phyloP scores from a whole-genome alignment of 2,888 invertebrate species.

The Diaperis boleti region DNA sequence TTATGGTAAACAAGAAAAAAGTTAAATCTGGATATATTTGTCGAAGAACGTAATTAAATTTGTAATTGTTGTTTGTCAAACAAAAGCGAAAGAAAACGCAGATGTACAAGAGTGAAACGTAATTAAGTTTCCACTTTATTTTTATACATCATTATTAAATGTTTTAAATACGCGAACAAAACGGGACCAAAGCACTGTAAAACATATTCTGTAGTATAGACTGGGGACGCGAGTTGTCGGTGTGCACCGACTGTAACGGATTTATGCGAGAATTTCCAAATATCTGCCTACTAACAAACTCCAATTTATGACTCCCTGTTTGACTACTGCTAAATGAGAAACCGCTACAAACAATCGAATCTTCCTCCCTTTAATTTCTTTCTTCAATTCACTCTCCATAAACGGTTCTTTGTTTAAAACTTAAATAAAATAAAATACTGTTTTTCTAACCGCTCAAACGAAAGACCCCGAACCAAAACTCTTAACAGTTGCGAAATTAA shows the following conservation, averaged over 20 bases:
- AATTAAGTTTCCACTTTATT: conserved; percentile 36
- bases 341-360: conserved; percentile 37
- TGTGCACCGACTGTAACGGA: conserved; percentile 58
- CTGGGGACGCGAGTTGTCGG: conserved; percentile 53
- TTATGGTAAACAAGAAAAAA: conserved; percentile 19
- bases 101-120: conserved; percentile 20
- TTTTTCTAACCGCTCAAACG: conserved; percentile 21
- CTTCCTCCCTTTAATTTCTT: conserved; percentile 31
- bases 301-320: conserved; percentile 63
- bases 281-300: conserved; percentile 61
- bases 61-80: conserved; percentile 40
- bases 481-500: conserved; percentile 25
- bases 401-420: conserved; percentile 32
- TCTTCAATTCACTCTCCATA: conserved; percentile 36
- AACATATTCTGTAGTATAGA: conserved; percentile 55
- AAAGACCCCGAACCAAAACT: conserved; percentile 24
- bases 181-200: conserved; percentile 44
- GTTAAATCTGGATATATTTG: conserved; percentile 7
- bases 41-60: conserved; percentile 33
- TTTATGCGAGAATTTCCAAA: conserved; percentile 61
- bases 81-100: conserved; percentile 25
- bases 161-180: conserved; percentile 42
- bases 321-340: conserved; percentile 62
- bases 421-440: conserved; percentile 34
- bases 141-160: conserved; percentile 40